Evolutionary conservation across 1,140 invertebrate genomes (phyloP).

Genomic region (Cydia pomonella): DNA sequence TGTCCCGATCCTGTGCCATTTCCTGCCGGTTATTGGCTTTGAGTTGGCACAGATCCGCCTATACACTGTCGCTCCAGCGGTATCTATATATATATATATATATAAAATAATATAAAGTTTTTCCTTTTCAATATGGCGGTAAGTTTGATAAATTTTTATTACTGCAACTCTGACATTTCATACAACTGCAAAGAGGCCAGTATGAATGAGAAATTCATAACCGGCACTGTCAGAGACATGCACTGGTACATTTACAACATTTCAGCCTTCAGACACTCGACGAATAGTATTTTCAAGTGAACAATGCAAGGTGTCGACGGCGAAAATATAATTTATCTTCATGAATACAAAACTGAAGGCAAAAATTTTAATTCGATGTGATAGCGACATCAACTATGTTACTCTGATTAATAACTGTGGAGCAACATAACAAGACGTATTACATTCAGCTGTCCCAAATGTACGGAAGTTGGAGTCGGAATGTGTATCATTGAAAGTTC

Average conservation of each 20-base stretch:
- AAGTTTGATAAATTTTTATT: not conserved
- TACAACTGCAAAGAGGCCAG: not conserved
- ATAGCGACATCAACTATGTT: not conserved
- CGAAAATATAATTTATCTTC: constrained; percentile 5
- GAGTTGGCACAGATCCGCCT: no score
- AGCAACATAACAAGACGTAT: no score
- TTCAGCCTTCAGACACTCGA: constrained; percentile 4
- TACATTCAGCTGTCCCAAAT: no score
- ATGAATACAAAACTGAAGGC: not conserved
- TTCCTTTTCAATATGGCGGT: no score
- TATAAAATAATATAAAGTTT: no score
- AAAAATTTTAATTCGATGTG: not conserved
- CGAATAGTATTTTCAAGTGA: constrained; percentile 12
- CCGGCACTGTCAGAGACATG: constrained; percentile 13
- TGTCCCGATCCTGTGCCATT: no score
- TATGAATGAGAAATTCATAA: constrained; percentile 16
- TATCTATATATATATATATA: no score
- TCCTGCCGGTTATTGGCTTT: no score
- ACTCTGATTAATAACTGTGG: not conserved
- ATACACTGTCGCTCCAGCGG: no score
- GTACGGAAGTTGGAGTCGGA: no score
- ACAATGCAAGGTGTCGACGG: constrained; percentile 16
- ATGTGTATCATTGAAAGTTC: no score
- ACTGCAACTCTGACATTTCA: not conserved
- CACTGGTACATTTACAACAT: constrained; percentile 19